Evolutionary conservation across 2,888 invertebrate species (phyloP).

Genomic region (Allolobophora icterica): DNA sequence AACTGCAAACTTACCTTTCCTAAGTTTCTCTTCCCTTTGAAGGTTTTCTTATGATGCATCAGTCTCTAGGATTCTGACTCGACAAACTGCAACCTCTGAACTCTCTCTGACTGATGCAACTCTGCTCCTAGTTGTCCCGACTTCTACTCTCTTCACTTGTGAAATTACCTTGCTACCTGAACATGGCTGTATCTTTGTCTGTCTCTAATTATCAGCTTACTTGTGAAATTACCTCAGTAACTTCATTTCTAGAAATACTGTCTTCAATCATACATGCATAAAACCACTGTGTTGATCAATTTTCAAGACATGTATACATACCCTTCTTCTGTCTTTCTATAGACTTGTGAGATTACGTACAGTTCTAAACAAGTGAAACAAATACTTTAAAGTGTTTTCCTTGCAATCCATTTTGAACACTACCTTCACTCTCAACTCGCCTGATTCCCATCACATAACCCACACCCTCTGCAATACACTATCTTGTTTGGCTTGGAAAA

Average conservation of each 20-base stretch:
- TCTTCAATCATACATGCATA: not conserved
- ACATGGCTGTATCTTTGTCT: no score
- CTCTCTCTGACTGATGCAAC: not conserved
- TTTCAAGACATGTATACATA: not conserved
- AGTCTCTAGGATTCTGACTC: not conserved
- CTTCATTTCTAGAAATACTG: not conserved
- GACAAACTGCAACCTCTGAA: not conserved
- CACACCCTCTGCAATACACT: constrained; percentile 1
- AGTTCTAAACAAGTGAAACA: not conserved
- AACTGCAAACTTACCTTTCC: not conserved
- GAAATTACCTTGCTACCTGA: not conserved
- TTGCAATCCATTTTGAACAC: not conserved
- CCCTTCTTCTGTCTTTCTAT: not conserved
- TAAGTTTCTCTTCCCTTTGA: not conserved
- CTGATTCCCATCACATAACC: not conserved
- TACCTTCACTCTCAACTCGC: not conserved
- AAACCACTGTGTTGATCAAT: not conserved
- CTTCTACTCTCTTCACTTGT: not conserved
- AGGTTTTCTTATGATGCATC: not conserved
- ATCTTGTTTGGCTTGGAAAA: not conserved
- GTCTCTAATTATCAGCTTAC: no score
- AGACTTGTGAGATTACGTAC: not conserved
- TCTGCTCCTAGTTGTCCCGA: not conserved
- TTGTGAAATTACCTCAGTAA: not conserved
- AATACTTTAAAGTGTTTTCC: constrained; percentile 1